These are phyloP conservation scores for Fopius arisanus DNA, from an alignment of 1,140 invertebrate species.

Conservation along the genomic window DNA sequence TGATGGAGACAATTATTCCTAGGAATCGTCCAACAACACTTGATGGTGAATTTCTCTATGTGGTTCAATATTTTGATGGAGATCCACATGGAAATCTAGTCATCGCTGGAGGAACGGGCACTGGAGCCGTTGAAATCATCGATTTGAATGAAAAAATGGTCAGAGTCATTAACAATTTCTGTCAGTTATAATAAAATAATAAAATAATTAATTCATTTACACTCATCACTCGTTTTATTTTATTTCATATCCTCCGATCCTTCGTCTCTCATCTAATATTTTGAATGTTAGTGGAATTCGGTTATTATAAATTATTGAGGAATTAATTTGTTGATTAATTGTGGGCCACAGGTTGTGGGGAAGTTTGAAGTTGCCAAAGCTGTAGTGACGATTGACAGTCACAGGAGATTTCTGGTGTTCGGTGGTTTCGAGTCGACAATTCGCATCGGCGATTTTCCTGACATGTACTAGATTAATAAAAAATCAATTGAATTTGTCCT, in stretches of 20 bases:
- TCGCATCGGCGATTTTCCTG: conserved; percentile 41
- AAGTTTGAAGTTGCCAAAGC: conserved; percentile 44
- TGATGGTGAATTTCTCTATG: conserved; percentile 52
- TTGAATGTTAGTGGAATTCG: too few species aligned
- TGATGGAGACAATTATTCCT: conserved; percentile 50
- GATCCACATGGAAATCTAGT: conserved; percentile 46
- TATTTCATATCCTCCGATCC: too few species aligned
- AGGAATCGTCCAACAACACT: conserved; percentile 44
- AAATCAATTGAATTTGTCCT: background rate
- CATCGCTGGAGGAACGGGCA: conserved; percentile 48
- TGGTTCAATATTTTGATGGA: conserved; percentile 48
- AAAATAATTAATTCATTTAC: too few species aligned
- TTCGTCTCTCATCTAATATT: too few species aligned
- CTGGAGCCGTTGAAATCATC: conserved; percentile 49
- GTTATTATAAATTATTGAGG: too few species aligned
- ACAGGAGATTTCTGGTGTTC: conserved; percentile 41
- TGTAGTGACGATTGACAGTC: conserved; percentile 46
- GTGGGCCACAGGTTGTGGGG: conserved; percentile 41
- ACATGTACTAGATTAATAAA: too few species aligned
- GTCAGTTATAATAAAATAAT: too few species aligned
- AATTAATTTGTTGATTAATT: too few species aligned
- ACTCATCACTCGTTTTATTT: too few species aligned
- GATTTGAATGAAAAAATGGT: conserved; percentile 49
- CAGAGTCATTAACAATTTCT: conserved; percentile 10
- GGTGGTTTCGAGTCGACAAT: conserved; percentile 51